Evolutionary conservation across 2,797 vertebrate genomes (phyloP), one percentile per base, ranked within the genome.

Genomic region (Cheirogaleus major): DNA sequence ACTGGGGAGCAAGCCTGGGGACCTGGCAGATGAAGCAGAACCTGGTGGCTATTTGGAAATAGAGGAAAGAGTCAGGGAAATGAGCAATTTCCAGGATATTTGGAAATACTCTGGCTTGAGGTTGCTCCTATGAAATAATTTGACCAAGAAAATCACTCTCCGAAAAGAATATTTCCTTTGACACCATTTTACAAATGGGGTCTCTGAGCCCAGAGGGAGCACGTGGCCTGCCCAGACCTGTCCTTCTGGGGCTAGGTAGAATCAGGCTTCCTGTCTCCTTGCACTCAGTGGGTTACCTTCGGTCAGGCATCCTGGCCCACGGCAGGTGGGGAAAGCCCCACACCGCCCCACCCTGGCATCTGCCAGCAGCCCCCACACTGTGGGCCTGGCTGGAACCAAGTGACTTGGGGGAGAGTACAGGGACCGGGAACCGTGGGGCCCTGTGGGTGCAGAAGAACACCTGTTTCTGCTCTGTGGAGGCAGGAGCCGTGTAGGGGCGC

Each of bases 51-150:
- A n/a, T 97, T 97, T 95, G 89, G 89, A 97, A 96, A 97, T 30
- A 18, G 75, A 82, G 25, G 91, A 78, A 92, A 83, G 94, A 52
- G 55, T 69, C 67, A n/a, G 50, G 30, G 69, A 84, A 95, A 79
- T 73, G 22, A 94, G 95, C 86, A 86, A 91, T 93, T 92, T 89
- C 63, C 63, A 94, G 75, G 85, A 65, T 83, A 23, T 98, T 95
- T 96, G 75, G 85, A 95, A 95, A 96, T 23, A 78, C 20, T 79
- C 63, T 91, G 73, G 50, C 73, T 35, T 59, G 69, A 93, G 89
- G 59, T 91, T 83, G 30, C 59, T 7, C 70, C 91, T 92, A 1
- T 93, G 95, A 96, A 95, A 91, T 91, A 94, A 89, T 32, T 52
- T 93, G 80, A 86, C 73, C 45, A 38, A 63, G 45, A 85, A 81